Conservation (phyloP, 2,797 vertebrate genomes). For the Erethizon dorsatum region DNA sequence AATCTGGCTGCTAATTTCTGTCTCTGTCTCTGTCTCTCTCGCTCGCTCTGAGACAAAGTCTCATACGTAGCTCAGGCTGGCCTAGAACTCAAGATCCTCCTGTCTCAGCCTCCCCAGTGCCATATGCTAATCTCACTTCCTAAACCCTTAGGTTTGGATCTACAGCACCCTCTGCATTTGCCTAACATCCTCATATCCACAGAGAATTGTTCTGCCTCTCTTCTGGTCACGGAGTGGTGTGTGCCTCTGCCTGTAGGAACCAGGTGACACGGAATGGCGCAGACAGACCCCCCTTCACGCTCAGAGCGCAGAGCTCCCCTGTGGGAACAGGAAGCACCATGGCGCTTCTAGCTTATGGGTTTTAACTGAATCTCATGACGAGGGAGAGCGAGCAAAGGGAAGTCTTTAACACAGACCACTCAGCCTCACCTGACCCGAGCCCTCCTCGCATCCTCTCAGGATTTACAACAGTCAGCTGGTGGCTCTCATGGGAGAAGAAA, state of each 20-base stretch:
- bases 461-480: neutral
- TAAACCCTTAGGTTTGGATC: neutral
- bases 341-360: neutral
- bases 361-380: neutral
- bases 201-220: neutral
- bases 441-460: slow-evolving; percentile 47
- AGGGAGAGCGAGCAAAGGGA: neutral
- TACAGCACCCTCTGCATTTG: neutral
- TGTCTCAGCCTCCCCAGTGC: neutral
- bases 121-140: neutral
- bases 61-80: neutral
- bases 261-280: neutral
- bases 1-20: neutral
- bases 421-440: neutral
- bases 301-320: neutral
- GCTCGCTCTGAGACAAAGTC: neutral
- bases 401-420: neutral
- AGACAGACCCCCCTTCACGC: neutral
- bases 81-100: neutral
- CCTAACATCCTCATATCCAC: no score
- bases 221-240: neutral
- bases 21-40: neutral
- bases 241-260: neutral
- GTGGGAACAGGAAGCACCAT: neutral
- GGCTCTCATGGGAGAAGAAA: slow-evolving; percentile 33